Base-by-base conservation (phyloP, 2,888 invertebrate species). In the Gortyna flavago region DNA sequence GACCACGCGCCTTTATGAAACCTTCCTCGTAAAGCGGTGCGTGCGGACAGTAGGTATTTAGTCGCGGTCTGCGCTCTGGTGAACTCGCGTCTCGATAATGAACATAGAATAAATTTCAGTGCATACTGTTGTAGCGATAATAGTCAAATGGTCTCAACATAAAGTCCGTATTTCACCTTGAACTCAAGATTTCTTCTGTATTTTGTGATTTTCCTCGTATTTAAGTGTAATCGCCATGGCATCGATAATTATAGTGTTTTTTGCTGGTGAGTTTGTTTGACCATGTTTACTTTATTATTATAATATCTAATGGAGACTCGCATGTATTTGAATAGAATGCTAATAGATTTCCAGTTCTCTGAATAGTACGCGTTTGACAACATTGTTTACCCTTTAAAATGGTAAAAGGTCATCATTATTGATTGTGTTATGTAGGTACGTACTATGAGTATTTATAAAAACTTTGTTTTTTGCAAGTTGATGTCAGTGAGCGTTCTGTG, bases 201-300 rank as follows among this genome's bases (percentile, higher is more conserved):
- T 29, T 71, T 92, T 85, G 90, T 91, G 90, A 89, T 89, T 95
- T 94, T 95, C 94, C 94, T 94, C 92, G 84, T 89, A 92, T 87
- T 85, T 88, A 83, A 85, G 88, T 89, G 89, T 88, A 86, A 87
- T 87, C 89, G 89, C 90, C 92, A 96, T 96, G 96, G 90, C 89
- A 92, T 87, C 90, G 75, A 90, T 88, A 88, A 90, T 86, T 89
- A 89, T 93, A 81, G 84, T 93, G 81, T 88, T 95, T 91, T 94
- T 95, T 93, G 90, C 93, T 80, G 96, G 96, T 96, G 85, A 96
- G 96, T 95, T 91, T 80, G 66, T 86, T 87, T 87, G 80, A 80
- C 41, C 48, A 38, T 78, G 68, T 79, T 65, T 81, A 70, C 67
- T 73, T 76, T 66, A 61, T 54, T 80, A 57, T 64, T 61, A 6